Base-by-base conservation (phyloP, 2,888 invertebrate genomes). In the Scaptomyza caliginosa region DNA sequence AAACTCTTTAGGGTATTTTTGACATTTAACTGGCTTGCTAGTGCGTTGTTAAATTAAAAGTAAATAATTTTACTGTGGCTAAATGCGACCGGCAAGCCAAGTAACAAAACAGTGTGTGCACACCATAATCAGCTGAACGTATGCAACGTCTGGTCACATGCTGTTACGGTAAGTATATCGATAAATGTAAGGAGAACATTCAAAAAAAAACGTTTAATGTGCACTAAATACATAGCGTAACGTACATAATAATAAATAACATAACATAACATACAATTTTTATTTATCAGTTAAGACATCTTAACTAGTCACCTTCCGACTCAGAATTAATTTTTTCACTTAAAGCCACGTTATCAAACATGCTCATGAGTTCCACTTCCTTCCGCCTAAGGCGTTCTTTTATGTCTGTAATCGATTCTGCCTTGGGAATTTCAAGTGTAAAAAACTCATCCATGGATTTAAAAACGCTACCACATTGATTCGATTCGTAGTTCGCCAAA, bases 361-460 rank as follows among this genome's bases (percentile, higher is more conserved):
- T 72, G 46, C 74, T 85, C 58, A 90, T 57, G 0, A 90, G 75
- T 56, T 90, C 90, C 7, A 67, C 49, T 62, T 90, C 90, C 42
- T 89, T 90, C 42, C 74, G 86, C 34, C 79, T 87, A 16, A 90
- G 86, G 3, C 90, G 84, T 3, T 75, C 74, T 48, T 74, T 84
- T 19, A 89, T 87, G 28, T 81, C 75, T 17, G 86, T 74, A 42
- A 90, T 72, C 1, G 90, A 88, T 52, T 89, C 88, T 0, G 77
- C 59, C 52, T 83, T 87, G 0, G 86, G 86, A 4, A 86, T 69
- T 45, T 81, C 78, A 3, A 70, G 74, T 8, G 60, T 72, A 19
- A 89, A 74, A 7, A 89, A 75, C 51, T 88, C 79, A 62, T 89
- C 90, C 90, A 90, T 89, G 4, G 86, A 83, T 48, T 70, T 78